Percentiles rank a stretch among this genome's conserved stretches.
These are phyloP conservation scores for Toxotes chatareus DNA, from an alignment of 2,113 vertebrate genomes.

Conservation along the genomic window DNA sequence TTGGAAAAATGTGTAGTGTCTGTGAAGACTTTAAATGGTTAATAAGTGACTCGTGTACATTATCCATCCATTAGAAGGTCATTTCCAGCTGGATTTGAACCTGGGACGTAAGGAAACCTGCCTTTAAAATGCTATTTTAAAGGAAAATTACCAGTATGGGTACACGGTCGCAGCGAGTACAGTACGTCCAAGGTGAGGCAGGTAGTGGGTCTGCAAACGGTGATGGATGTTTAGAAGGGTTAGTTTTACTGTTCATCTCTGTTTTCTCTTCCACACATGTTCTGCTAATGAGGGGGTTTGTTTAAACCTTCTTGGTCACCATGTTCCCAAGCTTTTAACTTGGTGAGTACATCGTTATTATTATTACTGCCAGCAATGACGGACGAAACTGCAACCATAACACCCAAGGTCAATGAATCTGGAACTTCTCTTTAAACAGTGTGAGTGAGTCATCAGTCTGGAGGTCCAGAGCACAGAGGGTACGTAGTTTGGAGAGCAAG, in stretches of 20 bases:
- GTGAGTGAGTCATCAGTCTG: neutral
- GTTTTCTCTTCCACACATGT: neutral
- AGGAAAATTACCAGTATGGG: neutral
- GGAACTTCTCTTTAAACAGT: too few relatives aligned
- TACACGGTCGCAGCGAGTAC: too few relatives aligned
- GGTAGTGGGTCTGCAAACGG: neutral
- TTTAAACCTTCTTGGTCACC: neutral
- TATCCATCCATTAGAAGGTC: neutral
- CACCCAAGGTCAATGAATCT: too few relatives aligned
- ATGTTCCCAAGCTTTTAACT: neutral
- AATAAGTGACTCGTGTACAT: neutral
- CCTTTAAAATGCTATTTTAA: neutral
- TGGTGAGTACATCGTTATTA: slow-evolving; percentile 5
- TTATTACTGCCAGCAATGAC: neutral
- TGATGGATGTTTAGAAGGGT: neutral
- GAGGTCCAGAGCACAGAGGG: neutral
- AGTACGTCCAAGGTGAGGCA: too few relatives aligned
- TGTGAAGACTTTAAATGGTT: slow-evolving; percentile 17
- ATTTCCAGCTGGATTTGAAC: slow-evolving; percentile 9
- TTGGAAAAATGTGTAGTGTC: neutral
- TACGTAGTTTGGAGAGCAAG: neutral
- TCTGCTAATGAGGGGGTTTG: neutral
- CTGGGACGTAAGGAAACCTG: neutral
- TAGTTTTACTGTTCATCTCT: neutral
- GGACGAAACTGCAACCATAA: neutral